A percentile compares a stretch with the other conserved stretches of the same genome.
These are phyloP conservation scores for Ellobius talpinus DNA, from an alignment of 2,113 vertebrate species.

Conservation along the genomic window DNA sequence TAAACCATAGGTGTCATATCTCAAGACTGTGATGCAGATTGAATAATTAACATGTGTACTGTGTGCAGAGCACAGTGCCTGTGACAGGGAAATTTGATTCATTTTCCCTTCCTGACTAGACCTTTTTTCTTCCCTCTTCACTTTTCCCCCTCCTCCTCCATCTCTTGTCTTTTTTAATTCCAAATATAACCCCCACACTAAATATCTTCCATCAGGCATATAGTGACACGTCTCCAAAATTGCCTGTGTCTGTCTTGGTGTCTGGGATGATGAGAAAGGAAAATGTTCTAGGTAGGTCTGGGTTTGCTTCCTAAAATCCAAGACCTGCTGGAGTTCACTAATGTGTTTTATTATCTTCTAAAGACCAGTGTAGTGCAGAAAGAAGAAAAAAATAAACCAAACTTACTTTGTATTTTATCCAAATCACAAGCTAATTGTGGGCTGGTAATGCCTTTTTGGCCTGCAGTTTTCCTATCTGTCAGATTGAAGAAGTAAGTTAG, in stretches of 20 bases:
- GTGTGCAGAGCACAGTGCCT: background rate
- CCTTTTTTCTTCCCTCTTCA: too few species aligned
- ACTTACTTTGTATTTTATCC: background rate
- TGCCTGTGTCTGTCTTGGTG: background rate
- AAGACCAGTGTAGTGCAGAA: background rate
- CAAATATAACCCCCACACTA: background rate
- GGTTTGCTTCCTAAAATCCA: background rate
- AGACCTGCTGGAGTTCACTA: background rate
- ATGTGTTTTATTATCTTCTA: background rate
- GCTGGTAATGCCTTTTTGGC: background rate
- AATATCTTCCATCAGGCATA: background rate
- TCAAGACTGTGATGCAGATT: conserved; percentile 11
- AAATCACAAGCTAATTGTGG: background rate
- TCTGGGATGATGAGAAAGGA: background rate
- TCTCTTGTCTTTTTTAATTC: too few species aligned
- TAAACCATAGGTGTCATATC: conserved; percentile 36
- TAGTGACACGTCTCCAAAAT: background rate
- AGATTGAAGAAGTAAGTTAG: background rate
- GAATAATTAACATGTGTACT: conserved; percentile 3
- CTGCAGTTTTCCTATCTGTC: background rate
- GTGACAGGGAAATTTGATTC: background rate
- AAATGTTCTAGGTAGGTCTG: background rate
- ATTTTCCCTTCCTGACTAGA: rapidly evolving
- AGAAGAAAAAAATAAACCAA: background rate
- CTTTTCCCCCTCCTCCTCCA: rapidly evolving